Conservation (phyloP, 2,797 vertebrate species). For the Pantherophis vulpinus region DNA sequence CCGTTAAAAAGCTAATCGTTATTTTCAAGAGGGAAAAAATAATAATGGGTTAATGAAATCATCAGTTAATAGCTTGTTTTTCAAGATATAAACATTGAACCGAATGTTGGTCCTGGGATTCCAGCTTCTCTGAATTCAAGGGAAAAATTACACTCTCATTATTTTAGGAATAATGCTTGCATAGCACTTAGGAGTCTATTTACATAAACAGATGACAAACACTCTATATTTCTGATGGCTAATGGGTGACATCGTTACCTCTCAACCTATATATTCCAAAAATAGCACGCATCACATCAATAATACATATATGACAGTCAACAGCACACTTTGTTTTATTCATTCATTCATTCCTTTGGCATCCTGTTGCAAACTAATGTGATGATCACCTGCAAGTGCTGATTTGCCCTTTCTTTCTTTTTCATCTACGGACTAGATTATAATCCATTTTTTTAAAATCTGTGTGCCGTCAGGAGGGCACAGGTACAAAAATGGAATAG, state of each 20-base stretch:
- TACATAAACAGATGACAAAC: neutral
- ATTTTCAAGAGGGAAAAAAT: constrained; percentile 8
- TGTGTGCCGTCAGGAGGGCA: neutral
- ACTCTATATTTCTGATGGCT: neutral
- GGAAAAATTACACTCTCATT: neutral
- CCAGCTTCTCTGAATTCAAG: neutral
- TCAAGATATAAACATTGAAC: neutral
- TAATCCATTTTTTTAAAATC: neutral
- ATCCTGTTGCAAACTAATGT: neutral
- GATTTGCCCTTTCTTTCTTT: neutral
- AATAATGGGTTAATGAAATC: neutral
- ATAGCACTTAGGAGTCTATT: neutral
- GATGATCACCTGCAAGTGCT: neutral
- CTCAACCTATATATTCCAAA: neutral
- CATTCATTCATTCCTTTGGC: neutral
- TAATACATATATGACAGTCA: neutral
- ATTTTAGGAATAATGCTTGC: neutral
- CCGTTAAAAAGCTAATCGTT: constrained; percentile 90
- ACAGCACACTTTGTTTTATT: neutral
- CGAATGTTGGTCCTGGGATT: constrained; percentile 4
- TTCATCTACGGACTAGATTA: neutral
- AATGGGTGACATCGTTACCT: neutral
- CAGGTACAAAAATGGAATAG: neutral
- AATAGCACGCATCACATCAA: neutral
- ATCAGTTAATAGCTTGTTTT: neutral